phyloP scores from a whole-genome alignment of 2,797 vertebrate genomes.

The Intellagama lesueurii region DNA sequence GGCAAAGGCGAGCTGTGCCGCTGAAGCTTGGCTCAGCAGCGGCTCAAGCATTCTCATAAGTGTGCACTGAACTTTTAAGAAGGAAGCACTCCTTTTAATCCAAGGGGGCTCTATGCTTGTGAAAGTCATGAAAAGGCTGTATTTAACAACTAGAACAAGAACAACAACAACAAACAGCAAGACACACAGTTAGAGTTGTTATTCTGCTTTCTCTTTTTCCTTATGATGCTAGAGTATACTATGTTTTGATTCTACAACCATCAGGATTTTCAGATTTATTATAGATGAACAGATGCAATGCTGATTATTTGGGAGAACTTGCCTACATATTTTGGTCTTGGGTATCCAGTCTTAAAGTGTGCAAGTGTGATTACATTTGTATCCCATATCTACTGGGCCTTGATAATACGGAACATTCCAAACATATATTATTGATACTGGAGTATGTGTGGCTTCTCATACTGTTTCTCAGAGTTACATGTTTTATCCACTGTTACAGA shows the following conservation, averaged over 20 bases:
- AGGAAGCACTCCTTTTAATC: slow-evolving; percentile 2
- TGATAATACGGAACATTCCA: too few relatives aligned
- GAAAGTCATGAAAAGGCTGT: not conserved
- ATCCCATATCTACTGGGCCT: too few relatives aligned
- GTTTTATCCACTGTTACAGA: too few relatives aligned
- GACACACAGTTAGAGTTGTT: not conserved
- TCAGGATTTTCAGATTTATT: not conserved
- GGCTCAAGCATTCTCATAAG: not conserved
- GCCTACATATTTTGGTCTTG: too few relatives aligned
- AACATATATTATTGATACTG: too few relatives aligned
- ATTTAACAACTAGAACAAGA: not conserved
- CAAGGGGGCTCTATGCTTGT: not conserved
- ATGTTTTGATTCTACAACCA: not conserved
- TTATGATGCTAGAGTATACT: not conserved
- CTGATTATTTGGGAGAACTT: not conserved
- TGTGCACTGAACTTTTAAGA: slow-evolving; percentile 35
- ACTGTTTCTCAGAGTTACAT: too few relatives aligned
- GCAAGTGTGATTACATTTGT: too few relatives aligned
- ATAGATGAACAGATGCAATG: not conserved
- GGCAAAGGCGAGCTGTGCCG: too few relatives aligned
- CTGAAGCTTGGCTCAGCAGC: too few relatives aligned
- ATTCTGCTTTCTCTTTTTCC: not conserved
- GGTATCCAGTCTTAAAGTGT: too few relatives aligned
- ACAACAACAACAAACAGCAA: not conserved
- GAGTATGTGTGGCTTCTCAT: too few relatives aligned